Evolutionary conservation across 2,888 invertebrate genomes (phyloP).

Genomic region (Pyrocoelia pectoralis): DNA sequence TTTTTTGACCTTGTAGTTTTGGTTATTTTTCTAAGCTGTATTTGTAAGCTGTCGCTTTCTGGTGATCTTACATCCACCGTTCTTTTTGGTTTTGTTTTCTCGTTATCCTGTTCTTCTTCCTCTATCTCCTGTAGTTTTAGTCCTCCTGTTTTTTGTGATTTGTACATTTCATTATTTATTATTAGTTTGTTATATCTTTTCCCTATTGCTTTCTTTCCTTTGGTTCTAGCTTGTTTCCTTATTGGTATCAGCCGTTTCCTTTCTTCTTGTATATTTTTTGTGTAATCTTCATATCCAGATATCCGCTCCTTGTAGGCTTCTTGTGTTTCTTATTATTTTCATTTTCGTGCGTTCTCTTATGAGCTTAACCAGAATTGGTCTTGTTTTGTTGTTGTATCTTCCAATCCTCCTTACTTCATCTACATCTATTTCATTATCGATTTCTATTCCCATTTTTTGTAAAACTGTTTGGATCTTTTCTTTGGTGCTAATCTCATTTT

Average conservation of each 20-base stretch:
- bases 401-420: not conserved
- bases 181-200: constrained; percentile 7
- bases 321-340: no score
- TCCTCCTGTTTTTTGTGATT: not conserved
- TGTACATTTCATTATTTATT: constrained; percentile 2
- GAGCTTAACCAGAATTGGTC: constrained; percentile 8
- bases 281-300: constrained; percentile 16
- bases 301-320: not conserved
- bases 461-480: not conserved
- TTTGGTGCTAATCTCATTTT: not conserved
- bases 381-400: not conserved
- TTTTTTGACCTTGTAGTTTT: constrained; percentile 8
- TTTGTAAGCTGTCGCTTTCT: not conserved
- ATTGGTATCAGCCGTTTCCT: constrained; percentile 9
- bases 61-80: not conserved
- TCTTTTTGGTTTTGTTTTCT: not conserved
- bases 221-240: constrained; percentile 8
- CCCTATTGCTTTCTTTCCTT: constrained; percentile 3
- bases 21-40: constrained; percentile 1
- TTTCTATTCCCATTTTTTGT: constrained; percentile 1
- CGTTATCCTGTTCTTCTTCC: not conserved
- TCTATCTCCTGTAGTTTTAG: not conserved
- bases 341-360: not conserved
- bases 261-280: constrained; percentile 10
- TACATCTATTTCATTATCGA: not conserved